A percentile compares a stretch with the other conserved stretches of the same genome.
Evolutionary conservation across 2,797 vertebrate genomes (phyloP).

Genomic region (Phrynocephalus forsythii): DNA sequence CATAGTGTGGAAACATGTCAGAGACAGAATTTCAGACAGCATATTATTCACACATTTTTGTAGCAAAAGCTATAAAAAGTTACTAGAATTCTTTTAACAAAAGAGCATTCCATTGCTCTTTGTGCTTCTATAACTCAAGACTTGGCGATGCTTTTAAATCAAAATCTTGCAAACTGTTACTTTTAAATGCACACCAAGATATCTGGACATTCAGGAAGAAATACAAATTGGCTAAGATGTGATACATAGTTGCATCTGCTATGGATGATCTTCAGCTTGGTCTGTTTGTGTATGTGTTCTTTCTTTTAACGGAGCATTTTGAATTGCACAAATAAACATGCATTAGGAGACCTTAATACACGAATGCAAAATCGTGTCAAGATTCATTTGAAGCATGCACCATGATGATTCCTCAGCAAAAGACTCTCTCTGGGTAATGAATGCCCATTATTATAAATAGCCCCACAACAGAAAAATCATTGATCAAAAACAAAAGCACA

Average conservation of each 20-base stretch:
- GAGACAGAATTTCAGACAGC: constrained; percentile 57
- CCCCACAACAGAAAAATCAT: constrained; percentile 78
- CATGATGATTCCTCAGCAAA: constrained; percentile 77
- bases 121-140: constrained; percentile 75
- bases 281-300: constrained; percentile 6
- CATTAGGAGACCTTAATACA: constrained; percentile 77
- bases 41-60: constrained; percentile 51
- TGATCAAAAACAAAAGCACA: constrained; percentile 79
- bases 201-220: constrained; percentile 69
- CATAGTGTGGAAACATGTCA: constrained; percentile 16
- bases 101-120: constrained; percentile 75
- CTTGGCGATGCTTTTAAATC: constrained; percentile 72
- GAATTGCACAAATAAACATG: constrained; percentile 78
- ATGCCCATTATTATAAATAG: constrained; percentile 83
- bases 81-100: constrained; percentile 65
- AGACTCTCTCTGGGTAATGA: constrained; percentile 79
- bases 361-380: constrained; percentile 78
- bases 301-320: constrained; percentile 58
- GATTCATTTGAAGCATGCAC: constrained; percentile 73
- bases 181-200: constrained; percentile 76
- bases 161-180: constrained; percentile 74
- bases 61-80: constrained; percentile 68
- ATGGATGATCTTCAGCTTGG: constrained; percentile 65
- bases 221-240: constrained; percentile 77
- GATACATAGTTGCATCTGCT: constrained; percentile 78